Evolutionary conservation across 2,888 invertebrate species (phyloP).

Genomic region (Globia sparganii): DNA sequence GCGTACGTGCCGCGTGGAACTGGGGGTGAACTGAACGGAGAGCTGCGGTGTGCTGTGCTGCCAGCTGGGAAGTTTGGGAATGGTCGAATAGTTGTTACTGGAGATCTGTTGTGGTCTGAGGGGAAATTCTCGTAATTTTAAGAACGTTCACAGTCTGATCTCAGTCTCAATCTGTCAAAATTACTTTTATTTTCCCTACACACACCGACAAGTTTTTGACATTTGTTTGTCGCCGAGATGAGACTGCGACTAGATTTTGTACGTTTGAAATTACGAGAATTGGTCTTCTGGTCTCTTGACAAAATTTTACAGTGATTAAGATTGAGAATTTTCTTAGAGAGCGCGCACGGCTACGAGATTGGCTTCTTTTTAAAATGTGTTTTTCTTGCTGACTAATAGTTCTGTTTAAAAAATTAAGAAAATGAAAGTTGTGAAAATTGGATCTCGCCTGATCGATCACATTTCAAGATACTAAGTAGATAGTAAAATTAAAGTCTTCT

Average conservation of each 20-base stretch:
- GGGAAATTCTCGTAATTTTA: too few relatives aligned
- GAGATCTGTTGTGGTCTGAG: background rate
- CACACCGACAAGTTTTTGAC: too few relatives aligned
- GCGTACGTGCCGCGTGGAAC: slow-evolving; percentile 76
- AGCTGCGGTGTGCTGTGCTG: background rate
- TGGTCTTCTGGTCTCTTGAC: slow-evolving; percentile 7
- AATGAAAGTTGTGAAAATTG: background rate
- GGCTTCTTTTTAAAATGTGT: background rate
- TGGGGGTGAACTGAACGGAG: slow-evolving; percentile 22
- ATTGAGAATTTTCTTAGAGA: background rate
- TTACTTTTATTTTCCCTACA: too few relatives aligned
- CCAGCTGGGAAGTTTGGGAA: background rate
- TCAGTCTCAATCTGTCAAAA: too few relatives aligned
- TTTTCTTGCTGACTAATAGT: background rate
- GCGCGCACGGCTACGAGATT: background rate
- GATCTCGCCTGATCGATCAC: too few relatives aligned
- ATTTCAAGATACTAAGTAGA: background rate
- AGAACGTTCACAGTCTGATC: too few relatives aligned
- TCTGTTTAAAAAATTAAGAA: background rate
- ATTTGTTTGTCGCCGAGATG: too few relatives aligned
- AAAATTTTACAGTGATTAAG: background rate
- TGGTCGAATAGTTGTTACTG: background rate
- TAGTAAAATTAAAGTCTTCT: background rate
- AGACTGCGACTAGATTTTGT: too few relatives aligned
- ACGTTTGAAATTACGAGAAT: too few relatives aligned